Evolutionary conservation across 2,797 vertebrate genomes (phyloP).

Genomic region (Balearica regulorum): DNA sequence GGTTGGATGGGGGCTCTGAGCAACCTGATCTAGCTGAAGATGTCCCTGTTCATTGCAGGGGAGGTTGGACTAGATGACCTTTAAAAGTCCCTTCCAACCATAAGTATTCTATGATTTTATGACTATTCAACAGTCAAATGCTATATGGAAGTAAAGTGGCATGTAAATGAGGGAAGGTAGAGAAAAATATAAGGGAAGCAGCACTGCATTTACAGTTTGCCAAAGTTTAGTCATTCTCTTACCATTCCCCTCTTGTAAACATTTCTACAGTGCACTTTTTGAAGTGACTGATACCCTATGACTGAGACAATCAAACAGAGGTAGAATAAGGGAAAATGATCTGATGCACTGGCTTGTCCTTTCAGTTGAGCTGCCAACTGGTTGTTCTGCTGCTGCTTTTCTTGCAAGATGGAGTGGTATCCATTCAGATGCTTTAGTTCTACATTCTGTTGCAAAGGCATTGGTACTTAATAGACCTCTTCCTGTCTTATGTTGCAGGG

Average conservation of each 20-base stretch:
- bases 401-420: background rate
- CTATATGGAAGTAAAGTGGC: background rate
- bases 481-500: background rate
- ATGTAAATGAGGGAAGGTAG: background rate
- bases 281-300: background rate
- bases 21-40: background rate
- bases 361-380: background rate
- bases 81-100: background rate
- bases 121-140: background rate
- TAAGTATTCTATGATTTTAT: background rate
- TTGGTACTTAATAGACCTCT: background rate
- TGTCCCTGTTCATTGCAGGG: too few species aligned
- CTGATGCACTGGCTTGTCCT: background rate
- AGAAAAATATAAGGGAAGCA: background rate
- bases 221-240: background rate
- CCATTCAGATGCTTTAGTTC: background rate
- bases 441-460: background rate
- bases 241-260: background rate
- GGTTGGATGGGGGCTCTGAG: background rate
- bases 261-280: background rate
- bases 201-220: background rate
- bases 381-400: background rate
- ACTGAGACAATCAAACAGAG: background rate
- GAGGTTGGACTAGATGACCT: background rate
- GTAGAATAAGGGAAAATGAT: background rate